A percentile compares a stretch with the other conserved stretches of the same genome.
These are phyloP conservation scores for Heliornis fulica DNA, from an alignment of 2,113 vertebrate species.

Conservation along the genomic window DNA sequence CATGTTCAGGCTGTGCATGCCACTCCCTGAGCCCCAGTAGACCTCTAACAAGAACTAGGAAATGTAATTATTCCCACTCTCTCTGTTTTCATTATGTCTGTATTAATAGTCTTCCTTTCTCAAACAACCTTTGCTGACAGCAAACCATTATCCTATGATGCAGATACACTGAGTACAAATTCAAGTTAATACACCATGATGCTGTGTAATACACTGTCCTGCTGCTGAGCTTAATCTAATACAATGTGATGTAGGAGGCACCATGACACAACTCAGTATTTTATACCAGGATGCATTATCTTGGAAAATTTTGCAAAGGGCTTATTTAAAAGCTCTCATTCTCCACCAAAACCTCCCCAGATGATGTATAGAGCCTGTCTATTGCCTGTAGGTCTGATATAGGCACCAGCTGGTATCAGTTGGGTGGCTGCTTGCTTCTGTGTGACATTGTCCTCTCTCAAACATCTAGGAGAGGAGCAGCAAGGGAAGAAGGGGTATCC, in stretches of 20 bases:
- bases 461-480: background rate
- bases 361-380: fast-evolving
- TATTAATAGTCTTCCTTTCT: slow-evolving; percentile 33
- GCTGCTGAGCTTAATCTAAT: background rate
- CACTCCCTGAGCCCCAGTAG: background rate
- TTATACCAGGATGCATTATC: background rate
- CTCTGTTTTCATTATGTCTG: slow-evolving; percentile 21
- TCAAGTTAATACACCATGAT: background rate
- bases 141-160: slow-evolving; percentile 9
- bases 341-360: background rate
- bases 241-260: background rate
- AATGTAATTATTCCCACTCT: slow-evolving; percentile 27
- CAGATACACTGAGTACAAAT: background rate
- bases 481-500: background rate
- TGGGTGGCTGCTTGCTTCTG: background rate
- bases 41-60: background rate
- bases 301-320: background rate
- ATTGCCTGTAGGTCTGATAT: background rate
- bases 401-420: background rate
- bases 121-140: slow-evolving; percentile 5
- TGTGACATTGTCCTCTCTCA: background rate
- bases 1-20: background rate
- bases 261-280: background rate
- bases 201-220: background rate
- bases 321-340: background rate